A percentile compares a stretch with the other conserved stretches of the same genome.
These are phyloP conservation scores for Sebastes wilsoni DNA, from an alignment of 2,797 vertebrate genomes.

Conservation along the genomic window DNA sequence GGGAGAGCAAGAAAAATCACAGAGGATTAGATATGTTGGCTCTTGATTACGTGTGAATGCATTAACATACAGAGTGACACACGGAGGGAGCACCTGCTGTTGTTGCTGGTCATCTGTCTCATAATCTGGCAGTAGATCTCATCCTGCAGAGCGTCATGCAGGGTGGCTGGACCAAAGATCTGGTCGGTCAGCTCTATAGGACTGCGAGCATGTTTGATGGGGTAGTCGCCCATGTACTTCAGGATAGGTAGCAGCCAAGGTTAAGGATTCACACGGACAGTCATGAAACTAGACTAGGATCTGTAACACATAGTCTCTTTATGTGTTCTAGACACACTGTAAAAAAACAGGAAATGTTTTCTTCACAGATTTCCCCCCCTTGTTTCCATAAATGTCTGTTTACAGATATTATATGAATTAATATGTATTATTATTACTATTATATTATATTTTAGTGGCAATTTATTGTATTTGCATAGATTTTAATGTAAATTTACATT, in stretches of 20 bases:
- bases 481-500: no score
- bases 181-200: conserved; percentile 90
- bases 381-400: no score
- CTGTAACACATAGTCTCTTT: background rate
- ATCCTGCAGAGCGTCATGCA: conserved; percentile 84
- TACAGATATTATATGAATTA: no score
- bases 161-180: conserved; percentile 89
- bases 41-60: background rate
- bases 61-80: background rate
- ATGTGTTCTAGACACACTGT: background rate
- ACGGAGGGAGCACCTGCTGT: conserved; percentile 81
- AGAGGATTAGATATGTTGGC: background rate
- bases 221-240: conserved; percentile 98
- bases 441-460: no score
- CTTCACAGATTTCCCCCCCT: no score
- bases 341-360: no score
- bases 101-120: conserved; percentile 93
- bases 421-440: no score
- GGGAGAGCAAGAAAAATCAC: background rate
- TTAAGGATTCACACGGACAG: conserved; percentile 78
- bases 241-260: conserved; percentile 85
- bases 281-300: background rate
- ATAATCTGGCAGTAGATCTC: conserved; percentile 98
- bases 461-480: no score
- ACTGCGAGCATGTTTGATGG: conserved; percentile 85